phyloP scores from a whole-genome alignment of 2,888 invertebrate species.

The Drosophila hawaiiensis region DNA sequence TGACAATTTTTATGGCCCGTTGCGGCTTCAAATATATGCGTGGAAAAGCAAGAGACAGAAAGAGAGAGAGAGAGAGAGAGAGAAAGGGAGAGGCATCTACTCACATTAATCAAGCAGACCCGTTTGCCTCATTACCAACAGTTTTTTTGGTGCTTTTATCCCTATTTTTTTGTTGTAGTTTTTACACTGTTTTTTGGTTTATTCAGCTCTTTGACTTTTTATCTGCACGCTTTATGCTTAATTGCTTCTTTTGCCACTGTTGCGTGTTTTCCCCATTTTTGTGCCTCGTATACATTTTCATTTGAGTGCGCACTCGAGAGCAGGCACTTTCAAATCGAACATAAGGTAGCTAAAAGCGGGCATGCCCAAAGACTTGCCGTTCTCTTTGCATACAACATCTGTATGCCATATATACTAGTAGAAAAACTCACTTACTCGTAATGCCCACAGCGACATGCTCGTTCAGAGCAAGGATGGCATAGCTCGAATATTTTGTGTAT shows the following conservation, averaged over 20 bases:
- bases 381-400: constrained; percentile 41
- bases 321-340: constrained; percentile 58
- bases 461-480: constrained; percentile 24
- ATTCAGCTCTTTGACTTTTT: constrained; percentile 62
- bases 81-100: constrained; percentile 21
- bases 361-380: constrained; percentile 9
- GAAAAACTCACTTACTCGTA: constrained; percentile 39
- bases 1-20: constrained; percentile 55
- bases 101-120: constrained; percentile 58
- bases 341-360: constrained; percentile 41
- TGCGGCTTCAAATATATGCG: constrained; percentile 45
- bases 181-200: constrained; percentile 24
- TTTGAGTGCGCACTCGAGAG: constrained; percentile 29
- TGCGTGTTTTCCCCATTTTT: constrained; percentile 16
- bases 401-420: background rate
- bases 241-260: constrained; percentile 63
- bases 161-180: constrained; percentile 32
- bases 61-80: background rate
- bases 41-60: background rate
- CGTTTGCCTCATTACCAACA: constrained; percentile 52
- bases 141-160: constrained; percentile 4
- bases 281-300: constrained; percentile 34
- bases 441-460: constrained; percentile 22
- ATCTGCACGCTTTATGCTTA: constrained; percentile 68
- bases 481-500: constrained; percentile 48